phyloP scores from a whole-genome alignment of 2,888 invertebrate genomes.

The Labia minor region DNA sequence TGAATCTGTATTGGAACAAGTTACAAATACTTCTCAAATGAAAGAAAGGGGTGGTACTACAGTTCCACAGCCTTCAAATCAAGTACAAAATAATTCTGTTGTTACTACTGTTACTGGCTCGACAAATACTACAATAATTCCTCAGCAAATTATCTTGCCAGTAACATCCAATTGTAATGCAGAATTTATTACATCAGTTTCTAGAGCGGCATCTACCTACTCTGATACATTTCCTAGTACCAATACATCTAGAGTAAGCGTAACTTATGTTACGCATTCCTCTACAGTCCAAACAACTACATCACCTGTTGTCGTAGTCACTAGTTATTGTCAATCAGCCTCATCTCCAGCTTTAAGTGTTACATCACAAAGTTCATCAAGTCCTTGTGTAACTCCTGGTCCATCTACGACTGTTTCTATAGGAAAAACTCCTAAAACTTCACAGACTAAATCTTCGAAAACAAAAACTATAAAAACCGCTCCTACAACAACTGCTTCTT shows the following conservation, averaged over 20 bases:
- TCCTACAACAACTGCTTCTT: slow-evolving; percentile 44
- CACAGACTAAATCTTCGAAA: slow-evolving; percentile 37
- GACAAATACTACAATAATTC: slow-evolving; percentile 25
- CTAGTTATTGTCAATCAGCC: slow-evolving; percentile 44
- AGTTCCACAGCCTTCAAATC: slow-evolving; percentile 22
- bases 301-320: slow-evolving; percentile 46
- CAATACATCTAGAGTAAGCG: slow-evolving; percentile 26
- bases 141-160: slow-evolving; percentile 14
- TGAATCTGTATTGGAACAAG: slow-evolving; percentile 69
- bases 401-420: slow-evolving; percentile 35
- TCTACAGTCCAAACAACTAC: slow-evolving; percentile 25
- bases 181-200: slow-evolving; percentile 21
- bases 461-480: slow-evolving; percentile 48
- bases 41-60: slow-evolving; percentile 52
- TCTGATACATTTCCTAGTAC: slow-evolving; percentile 30
- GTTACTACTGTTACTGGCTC: slow-evolving; percentile 26
- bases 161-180: slow-evolving; percentile 25
- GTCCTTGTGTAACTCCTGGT: slow-evolving; percentile 46
- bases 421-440: slow-evolving; percentile 30
- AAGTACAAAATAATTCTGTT: slow-evolving; percentile 26
- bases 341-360: slow-evolving; percentile 46
- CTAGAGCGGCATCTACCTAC: slow-evolving; percentile 20
- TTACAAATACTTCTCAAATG: slow-evolving; percentile 36
- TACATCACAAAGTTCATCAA: slow-evolving; percentile 46
- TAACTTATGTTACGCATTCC: slow-evolving; percentile 23